Base-by-base conservation (phyloP, 2,888 invertebrate species). In the Zygothrica quintamaculata region DNA sequence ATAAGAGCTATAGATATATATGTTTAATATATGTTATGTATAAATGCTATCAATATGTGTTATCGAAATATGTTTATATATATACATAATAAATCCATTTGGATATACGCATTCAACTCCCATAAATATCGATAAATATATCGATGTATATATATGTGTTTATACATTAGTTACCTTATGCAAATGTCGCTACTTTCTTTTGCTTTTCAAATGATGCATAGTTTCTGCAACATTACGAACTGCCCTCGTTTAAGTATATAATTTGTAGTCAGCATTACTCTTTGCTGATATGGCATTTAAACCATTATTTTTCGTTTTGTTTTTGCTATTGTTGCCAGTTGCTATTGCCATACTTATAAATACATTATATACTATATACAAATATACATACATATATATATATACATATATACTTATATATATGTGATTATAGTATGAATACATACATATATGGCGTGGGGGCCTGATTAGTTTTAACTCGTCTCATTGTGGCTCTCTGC, bases 281-380 rank as follows among this genome's bases (percentile, higher is more conserved):
- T 66, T 51, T 72, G 84, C 87, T 81, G 87, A 82, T 82, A 88
- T 80, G 81, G 81, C 87, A 86, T 88, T 81, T 84, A 84, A 88
- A 75, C 64, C 77, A 84, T 70, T 84, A 65, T 84, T 59, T 61
- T 74, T 57, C 64, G 56, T 75, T 70, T 57, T 56, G 65, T 75
- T 13, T 13, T 44, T 44, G 44, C 31, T 31, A 16, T 37, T n/a
- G 26, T 25, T 22, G 51, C 44, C 48, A 69, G 70, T 69, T 75
- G 70, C 65, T 52, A 18, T 76, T 51, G 58, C 72, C 53, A 71
- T 72, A 72, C 65, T n/a, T n/a, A n/a, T n/a, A n/a, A n/a, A n/a
- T n/a, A n/a, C n/a, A n/a, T n/a, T 55, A 72, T 53, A 51, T 59
- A 72, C 60, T 73, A 67, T 60, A 67, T 80, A 76, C 65, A 15